phyloP scores from a whole-genome alignment of 2,888 invertebrate genomes.

The Xestia rhomboidea region DNA sequence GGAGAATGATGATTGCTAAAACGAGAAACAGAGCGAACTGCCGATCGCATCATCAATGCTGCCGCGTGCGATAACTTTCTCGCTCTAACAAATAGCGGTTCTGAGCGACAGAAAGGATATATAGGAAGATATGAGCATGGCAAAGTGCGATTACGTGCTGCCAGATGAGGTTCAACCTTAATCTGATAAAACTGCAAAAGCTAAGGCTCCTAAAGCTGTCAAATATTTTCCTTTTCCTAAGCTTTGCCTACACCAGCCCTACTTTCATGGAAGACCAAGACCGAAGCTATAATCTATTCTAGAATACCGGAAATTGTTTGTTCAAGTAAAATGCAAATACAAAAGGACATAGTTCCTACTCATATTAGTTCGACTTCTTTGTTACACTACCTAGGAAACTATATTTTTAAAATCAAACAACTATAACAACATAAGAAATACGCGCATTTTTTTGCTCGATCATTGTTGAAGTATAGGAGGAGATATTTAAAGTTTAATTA shows the following conservation, averaged over 20 bases:
- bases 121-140: too few relatives aligned
- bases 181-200: neutral
- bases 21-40: neutral
- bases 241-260: neutral
- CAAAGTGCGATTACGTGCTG: neutral
- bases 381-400: neutral
- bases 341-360: neutral
- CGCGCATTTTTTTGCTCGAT: neutral
- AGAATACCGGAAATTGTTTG: neutral
- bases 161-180: neutral
- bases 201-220: neutral
- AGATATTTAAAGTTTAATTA: neutral
- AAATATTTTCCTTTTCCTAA: neutral
- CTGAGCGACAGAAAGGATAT: neutral
- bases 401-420: neutral
- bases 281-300: neutral
- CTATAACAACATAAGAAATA: neutral
- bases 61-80: neutral
- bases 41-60: too few relatives aligned
- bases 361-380: neutral
- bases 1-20: too few relatives aligned
- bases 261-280: neutral
- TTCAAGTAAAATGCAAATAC: slow-evolving; percentile 3
- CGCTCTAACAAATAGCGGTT: neutral
- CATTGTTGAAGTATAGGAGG: too few relatives aligned